Percentiles rank a stretch among this genome's conserved stretches.
These are phyloP conservation scores for Syritta pipiens DNA, from an alignment of 2,888 invertebrate genomes.

Conservation along the genomic window DNA sequence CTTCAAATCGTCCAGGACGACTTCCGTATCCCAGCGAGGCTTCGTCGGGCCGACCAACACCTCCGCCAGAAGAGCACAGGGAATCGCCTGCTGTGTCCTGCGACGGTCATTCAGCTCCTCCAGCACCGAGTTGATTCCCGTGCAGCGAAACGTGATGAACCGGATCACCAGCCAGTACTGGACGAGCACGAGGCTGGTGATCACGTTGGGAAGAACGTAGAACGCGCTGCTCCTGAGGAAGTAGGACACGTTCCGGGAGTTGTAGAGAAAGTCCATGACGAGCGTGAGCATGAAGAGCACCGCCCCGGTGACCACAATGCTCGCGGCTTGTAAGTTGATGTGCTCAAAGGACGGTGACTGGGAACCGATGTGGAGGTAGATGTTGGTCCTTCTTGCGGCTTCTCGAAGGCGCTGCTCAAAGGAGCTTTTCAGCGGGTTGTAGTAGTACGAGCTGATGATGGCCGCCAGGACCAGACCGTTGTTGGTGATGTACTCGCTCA, in stretches of 20 bases:
- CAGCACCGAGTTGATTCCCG: conserved; percentile 56
- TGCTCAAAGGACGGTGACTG: too few species aligned
- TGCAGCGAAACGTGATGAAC: conserved; percentile 46
- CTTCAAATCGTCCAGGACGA: conserved; percentile 26
- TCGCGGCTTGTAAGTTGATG: too few species aligned
- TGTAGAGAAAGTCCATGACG: conserved; percentile 59
- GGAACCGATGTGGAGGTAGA: conserved; percentile 22
- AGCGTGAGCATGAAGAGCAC: too few species aligned
- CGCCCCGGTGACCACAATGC: too few species aligned
- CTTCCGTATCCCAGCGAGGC: neutral
- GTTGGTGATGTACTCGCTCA: conserved; percentile 70
- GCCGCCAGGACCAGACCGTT: conserved; percentile 60
- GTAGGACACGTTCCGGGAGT: neutral
- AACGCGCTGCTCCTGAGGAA: conserved; percentile 50
- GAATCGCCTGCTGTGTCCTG: neutral
- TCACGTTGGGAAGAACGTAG: conserved; percentile 69
- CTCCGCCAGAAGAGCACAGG: conserved; percentile 8
- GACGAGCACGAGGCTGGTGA: conserved; percentile 63
- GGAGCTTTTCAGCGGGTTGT: conserved; percentile 26
- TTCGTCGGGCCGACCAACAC: neutral
- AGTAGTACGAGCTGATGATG: conserved; percentile 33
- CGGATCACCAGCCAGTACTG: conserved; percentile 71
- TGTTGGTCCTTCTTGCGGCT: conserved; percentile 7
- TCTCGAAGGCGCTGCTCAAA: conserved; percentile 27
- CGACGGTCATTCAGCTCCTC: conserved; percentile 4